phyloP scores from a whole-genome alignment of 2,797 vertebrate species.

The Lacerta bilineata region DNA sequence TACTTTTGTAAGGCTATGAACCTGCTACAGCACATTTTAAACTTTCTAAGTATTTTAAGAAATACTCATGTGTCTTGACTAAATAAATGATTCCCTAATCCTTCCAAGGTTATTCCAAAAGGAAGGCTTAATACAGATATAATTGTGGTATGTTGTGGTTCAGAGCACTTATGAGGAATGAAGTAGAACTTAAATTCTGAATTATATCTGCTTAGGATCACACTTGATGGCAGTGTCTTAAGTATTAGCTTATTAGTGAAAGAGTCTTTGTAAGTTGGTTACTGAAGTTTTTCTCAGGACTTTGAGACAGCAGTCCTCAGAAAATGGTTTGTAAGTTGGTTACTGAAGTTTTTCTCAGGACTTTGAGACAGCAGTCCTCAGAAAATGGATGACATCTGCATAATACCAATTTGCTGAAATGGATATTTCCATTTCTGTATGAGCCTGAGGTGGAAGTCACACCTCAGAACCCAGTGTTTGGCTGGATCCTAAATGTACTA shows the following conservation, averaged over 20 bases:
- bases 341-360: not conserved
- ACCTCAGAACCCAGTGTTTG: not conserved
- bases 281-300: not conserved
- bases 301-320: not conserved
- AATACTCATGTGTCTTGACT: not conserved
- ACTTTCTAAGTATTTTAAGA: not conserved
- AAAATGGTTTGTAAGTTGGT: not conserved
- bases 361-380: not conserved
- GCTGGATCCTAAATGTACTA: not conserved
- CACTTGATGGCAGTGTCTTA: not conserved
- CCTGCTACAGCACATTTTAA: not conserved
- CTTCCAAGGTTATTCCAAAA: not conserved
- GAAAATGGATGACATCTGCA: not conserved
- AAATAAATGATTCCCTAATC: not conserved
- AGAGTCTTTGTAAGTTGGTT: not conserved
- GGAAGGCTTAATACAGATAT: not conserved
- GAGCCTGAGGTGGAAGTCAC: not conserved
- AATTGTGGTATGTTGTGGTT: not conserved
- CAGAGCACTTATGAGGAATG: not conserved
- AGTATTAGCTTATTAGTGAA: conserved; percentile 17
- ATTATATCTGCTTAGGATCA: not conserved
- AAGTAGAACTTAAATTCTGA: not conserved
- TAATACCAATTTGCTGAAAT: not conserved
- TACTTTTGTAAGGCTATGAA: not conserved
- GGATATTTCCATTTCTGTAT: conserved; percentile 7